These are phyloP conservation scores for Drosophila setosimentum DNA, from an alignment of 2,888 invertebrate genomes.

Conservation along the genomic window DNA sequence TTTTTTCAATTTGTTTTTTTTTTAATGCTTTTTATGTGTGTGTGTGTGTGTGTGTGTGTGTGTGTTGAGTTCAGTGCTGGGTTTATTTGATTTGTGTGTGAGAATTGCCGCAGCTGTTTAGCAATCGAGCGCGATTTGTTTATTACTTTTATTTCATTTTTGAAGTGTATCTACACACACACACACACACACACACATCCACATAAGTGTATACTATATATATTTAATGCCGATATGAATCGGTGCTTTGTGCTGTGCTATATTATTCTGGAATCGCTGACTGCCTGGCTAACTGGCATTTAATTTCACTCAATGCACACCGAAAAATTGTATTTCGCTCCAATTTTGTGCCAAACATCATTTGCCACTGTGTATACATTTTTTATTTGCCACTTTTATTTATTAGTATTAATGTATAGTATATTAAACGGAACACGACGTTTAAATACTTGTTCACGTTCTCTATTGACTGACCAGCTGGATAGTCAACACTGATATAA, in stretches of 20 bases:
- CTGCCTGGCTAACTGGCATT: slow-evolving; percentile 56
- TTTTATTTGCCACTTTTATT: slow-evolving; percentile 16
- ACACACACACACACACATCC: not conserved
- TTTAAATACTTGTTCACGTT: slow-evolving; percentile 16
- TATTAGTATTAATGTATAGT: slow-evolving; percentile 12
- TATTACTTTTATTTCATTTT: slow-evolving; percentile 34
- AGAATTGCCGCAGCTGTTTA: slow-evolving; percentile 75
- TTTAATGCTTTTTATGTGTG: slow-evolving; percentile 7
- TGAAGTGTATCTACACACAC: slow-evolving; percentile 4
- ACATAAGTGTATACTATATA: not conserved
- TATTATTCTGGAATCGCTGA: slow-evolving; percentile 24
- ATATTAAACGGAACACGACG: slow-evolving; percentile 19
- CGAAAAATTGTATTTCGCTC: slow-evolving; percentile 23
- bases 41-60: slow-evolving; percentile 29
- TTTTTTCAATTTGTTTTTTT: slow-evolving; percentile 4
- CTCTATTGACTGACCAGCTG: not conserved
- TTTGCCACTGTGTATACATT: slow-evolving; percentile 33
- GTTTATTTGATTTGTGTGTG: slow-evolving; percentile 79
- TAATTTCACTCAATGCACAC: slow-evolving; percentile 35
- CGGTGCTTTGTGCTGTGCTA: slow-evolving; percentile 30
- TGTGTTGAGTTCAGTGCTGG: slow-evolving; percentile 43
- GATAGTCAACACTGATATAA: not conserved
- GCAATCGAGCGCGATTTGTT: slow-evolving; percentile 64
- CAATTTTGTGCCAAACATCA: slow-evolving; percentile 15
- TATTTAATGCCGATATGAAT: slow-evolving; percentile 45